Evolutionary conservation across 2,113 vertebrate genomes (phyloP).

Genomic region (Cercocebus atys): DNA sequence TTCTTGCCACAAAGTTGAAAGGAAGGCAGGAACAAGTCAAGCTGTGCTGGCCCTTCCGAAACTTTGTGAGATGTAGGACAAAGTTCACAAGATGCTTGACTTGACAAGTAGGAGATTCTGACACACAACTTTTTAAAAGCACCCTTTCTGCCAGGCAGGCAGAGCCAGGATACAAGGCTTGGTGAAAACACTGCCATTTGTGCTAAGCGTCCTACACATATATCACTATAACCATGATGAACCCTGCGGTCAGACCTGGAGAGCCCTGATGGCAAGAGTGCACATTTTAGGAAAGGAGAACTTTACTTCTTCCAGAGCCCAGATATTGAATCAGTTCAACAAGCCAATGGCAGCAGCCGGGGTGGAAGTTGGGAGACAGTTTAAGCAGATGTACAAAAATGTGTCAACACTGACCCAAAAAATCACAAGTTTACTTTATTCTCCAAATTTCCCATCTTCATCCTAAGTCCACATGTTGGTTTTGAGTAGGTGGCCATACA

Average conservation of each 20-base stretch:
- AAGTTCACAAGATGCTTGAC: not conserved
- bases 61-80: not conserved
- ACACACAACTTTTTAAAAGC: not conserved
- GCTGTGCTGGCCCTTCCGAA: not conserved
- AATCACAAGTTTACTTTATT: not conserved
- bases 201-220: not conserved
- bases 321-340: not conserved
- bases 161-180: not conserved
- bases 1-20: not conserved
- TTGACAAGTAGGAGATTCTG: not conserved
- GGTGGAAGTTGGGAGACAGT: not conserved
- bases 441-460: not conserved
- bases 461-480: not conserved
- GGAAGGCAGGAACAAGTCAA: not conserved
- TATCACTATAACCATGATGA: not conserved
- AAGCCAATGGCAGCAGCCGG: not conserved
- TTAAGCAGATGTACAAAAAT: not conserved
- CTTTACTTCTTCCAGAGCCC: not conserved
- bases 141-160: not conserved
- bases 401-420: not conserved
- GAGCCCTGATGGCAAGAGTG: not conserved
- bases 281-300: not conserved
- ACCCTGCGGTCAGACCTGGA: too few species aligned
- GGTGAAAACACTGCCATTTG: not conserved
- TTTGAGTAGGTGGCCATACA: not conserved